These are phyloP conservation scores for Staurois parvus DNA, from an alignment of 2,797 vertebrate genomes.

Conservation along the genomic window DNA sequence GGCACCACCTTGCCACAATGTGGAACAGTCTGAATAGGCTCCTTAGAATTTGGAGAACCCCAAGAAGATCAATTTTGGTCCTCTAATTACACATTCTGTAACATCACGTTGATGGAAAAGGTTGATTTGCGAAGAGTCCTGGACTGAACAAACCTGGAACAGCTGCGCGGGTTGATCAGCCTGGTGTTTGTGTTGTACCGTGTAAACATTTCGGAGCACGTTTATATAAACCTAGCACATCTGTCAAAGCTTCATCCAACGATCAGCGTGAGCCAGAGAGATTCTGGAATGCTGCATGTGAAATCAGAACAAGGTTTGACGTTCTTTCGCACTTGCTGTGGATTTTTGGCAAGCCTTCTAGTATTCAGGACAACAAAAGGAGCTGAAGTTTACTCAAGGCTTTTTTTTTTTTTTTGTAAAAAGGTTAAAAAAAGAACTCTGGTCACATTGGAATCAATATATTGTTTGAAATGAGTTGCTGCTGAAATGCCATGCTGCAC, in stretches of 20 bases:
- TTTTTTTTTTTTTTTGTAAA: neutral
- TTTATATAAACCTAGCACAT: constrained; percentile 16
- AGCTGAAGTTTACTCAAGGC: neutral
- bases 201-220: constrained; percentile 18
- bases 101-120: too few relatives aligned
- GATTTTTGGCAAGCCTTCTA: neutral
- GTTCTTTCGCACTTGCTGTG: neutral
- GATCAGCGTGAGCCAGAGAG: neutral
- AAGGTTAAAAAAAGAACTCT: neutral
- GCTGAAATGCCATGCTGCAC: too few relatives aligned
- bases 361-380: neutral
- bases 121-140: too few relatives aligned
- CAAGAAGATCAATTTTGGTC: too few relatives aligned
- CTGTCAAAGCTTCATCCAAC: constrained; percentile 10
- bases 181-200: neutral
- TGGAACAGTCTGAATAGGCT: too few relatives aligned
- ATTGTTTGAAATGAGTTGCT: too few relatives aligned
- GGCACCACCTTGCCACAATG: too few relatives aligned
- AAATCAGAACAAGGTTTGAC: neutral
- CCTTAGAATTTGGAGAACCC: too few relatives aligned
- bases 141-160: neutral
- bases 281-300: neutral
- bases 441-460: too few relatives aligned
- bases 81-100: too few relatives aligned
- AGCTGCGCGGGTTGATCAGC: neutral